These are phyloP conservation scores for Psittacula echo DNA, from an alignment of 2,797 vertebrate genomes.

Conservation along the genomic window DNA sequence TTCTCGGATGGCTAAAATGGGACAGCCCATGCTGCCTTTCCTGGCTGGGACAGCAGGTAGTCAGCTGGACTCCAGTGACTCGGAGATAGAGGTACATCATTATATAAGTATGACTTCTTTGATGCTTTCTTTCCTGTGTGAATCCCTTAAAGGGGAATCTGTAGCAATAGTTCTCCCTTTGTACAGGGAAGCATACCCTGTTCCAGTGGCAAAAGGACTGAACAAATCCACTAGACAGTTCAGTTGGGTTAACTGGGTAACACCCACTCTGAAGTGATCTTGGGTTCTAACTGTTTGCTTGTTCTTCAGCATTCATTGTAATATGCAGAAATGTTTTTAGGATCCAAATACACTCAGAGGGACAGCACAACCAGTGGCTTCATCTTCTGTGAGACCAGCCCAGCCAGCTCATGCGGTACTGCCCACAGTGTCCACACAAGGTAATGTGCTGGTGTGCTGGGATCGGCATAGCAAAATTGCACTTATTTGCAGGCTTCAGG, in stretches of 20 bases:
- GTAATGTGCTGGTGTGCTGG: slow-evolving; percentile 35
- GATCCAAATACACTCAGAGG: slow-evolving; percentile 79
- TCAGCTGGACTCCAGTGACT: slow-evolving; percentile 94
- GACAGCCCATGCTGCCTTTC: slow-evolving; percentile 96
- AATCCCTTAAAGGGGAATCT: neutral
- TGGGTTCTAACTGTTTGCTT: neutral
- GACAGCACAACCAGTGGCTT: slow-evolving; percentile 69
- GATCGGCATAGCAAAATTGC: neutral
- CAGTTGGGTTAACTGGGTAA: neutral
- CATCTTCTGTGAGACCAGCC: slow-evolving; percentile 67
- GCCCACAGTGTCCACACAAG: slow-evolving; percentile 70
- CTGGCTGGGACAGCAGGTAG: slow-evolving; percentile 78
- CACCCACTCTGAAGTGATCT: neutral
- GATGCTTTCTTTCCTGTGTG: neutral
- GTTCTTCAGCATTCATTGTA: neutral
- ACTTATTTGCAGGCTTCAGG: neutral
- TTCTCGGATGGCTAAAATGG: slow-evolving; percentile 98
- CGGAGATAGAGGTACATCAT: slow-evolving; percentile 87
- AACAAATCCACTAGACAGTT: neutral
- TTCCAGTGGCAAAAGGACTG: neutral
- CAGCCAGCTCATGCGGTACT: slow-evolving; percentile 63
- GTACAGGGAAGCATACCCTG: neutral
- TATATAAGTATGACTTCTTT: neutral
- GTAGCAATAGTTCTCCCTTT: neutral
- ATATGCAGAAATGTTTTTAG: slow-evolving; percentile 72